Evolutionary conservation across 2,113 vertebrate genomes (phyloP).

Genomic region (Vulpes ferrilata): DNA sequence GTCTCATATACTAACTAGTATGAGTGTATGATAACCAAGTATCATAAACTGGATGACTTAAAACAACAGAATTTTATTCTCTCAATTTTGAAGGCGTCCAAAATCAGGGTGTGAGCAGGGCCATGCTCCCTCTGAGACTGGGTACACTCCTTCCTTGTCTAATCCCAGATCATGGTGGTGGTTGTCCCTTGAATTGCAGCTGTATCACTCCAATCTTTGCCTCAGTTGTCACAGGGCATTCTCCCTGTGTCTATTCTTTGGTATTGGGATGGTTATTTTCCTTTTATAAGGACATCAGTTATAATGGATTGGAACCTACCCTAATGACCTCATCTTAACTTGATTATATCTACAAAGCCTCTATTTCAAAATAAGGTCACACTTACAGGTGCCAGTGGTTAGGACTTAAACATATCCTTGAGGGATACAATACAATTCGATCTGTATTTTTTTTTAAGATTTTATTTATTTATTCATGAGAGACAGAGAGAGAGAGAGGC

Average conservation of each 20-base stretch:
- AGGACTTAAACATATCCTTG: neutral
- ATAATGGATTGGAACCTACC: neutral
- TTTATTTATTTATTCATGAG: too few relatives aligned
- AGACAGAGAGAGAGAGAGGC: too few relatives aligned
- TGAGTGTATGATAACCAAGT: neutral
- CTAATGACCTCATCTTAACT: slow-evolving; percentile 26
- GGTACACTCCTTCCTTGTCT: slow-evolving; percentile 21
- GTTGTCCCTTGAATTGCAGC: neutral
- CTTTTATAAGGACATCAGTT: neutral
- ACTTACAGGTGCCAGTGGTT: neutral
- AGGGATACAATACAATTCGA: neutral
- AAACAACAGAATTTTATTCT: slow-evolving; percentile 25
- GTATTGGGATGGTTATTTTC: neutral
- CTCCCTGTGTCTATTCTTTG: neutral
- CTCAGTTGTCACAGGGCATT: neutral
- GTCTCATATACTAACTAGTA: neutral
- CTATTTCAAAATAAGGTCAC: neutral
- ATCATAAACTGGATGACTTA: neutral
- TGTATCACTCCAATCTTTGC: neutral
- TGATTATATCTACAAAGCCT: slow-evolving; percentile 19
- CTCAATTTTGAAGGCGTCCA: neutral
- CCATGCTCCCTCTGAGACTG: neutral
- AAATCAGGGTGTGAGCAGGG: neutral
- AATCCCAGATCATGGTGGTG: slow-evolving; percentile 4
- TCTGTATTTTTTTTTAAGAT: too few relatives aligned